Conservation (phyloP, 2,113 vertebrate species). For the Dinomys branickii region DNA sequence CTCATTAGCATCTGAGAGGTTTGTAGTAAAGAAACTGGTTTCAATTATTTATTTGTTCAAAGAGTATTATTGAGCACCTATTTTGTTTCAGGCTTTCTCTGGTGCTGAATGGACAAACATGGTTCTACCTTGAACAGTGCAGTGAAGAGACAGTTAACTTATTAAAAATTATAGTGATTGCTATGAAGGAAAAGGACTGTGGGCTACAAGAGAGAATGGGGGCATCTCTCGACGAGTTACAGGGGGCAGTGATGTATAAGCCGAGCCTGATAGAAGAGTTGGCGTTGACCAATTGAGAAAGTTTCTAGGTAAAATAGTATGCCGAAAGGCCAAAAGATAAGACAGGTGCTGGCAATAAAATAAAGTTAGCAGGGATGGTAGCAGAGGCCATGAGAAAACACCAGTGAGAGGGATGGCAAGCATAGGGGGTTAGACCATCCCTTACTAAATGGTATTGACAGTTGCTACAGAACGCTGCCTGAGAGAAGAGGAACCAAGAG, state of each 20-base stretch:
- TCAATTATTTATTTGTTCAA: constrained; percentile 37
- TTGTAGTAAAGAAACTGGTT: not conserved
- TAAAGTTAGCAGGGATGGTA: not conserved
- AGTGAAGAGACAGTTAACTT: not conserved
- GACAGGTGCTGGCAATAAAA: too few relatives aligned
- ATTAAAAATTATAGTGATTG: not conserved
- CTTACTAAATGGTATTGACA: not conserved
- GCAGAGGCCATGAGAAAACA: not conserved
- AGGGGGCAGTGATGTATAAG: not conserved
- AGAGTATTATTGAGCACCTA: not conserved
- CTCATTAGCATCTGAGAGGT: not conserved
- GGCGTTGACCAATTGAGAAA: not conserved
- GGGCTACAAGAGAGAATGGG: not conserved
- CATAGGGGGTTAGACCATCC: too few relatives aligned
- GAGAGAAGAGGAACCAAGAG: not conserved
- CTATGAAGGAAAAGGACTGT: not conserved
- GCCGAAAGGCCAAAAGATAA: not conserved
- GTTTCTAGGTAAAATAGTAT: not conserved
- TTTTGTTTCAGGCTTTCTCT: not conserved
- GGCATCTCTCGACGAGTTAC: not conserved
- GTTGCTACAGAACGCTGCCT: not conserved
- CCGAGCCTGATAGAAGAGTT: not conserved
- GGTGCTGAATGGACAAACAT: too few relatives aligned
- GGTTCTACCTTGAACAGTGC: too few relatives aligned
- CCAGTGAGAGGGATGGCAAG: not conserved